Conservation (phyloP, 2,113 vertebrate genomes). For the Halichoerus grypus region DNA sequence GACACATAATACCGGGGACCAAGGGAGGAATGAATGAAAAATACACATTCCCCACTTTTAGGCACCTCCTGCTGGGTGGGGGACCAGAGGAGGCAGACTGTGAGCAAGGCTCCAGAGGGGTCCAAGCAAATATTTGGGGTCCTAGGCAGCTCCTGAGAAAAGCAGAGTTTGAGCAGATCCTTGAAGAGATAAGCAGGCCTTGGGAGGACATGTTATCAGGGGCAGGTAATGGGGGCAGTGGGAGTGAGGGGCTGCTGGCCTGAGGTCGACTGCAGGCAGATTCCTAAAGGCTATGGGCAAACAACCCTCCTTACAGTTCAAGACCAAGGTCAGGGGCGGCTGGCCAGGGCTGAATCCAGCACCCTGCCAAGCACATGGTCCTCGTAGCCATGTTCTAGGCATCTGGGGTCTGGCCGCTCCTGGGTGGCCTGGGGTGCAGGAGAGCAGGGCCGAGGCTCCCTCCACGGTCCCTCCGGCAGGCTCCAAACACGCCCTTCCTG, state of each 20-base stretch:
- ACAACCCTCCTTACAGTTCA: rapidly evolving
- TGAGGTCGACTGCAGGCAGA: neutral
- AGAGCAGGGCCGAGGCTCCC: neutral
- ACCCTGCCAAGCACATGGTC: rapidly evolving
- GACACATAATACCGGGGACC: rapidly evolving
- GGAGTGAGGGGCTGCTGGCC: neutral
- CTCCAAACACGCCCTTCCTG: slow-evolving; percentile 60
- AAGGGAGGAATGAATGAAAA: neutral
- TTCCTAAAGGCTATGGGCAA: neutral
- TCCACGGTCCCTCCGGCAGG: neutral
- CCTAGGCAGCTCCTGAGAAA: neutral
- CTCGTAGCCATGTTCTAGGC: neutral
- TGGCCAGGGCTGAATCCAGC: neutral
- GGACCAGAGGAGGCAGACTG: neutral
- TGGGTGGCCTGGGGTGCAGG: neutral
- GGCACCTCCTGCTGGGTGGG: neutral
- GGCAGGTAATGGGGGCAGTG: rapidly evolving
- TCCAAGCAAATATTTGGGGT: rapidly evolving
- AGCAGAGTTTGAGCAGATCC: neutral
- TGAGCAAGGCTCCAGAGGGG: neutral
- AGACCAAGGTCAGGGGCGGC: neutral
- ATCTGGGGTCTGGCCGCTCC: neutral
- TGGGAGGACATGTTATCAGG: rapidly evolving
- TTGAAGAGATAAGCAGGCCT: too few species aligned
- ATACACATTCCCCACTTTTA: neutral